Evolutionary conservation across 2,888 invertebrate species (phyloP).

Genomic region (Mechanitis messenoides): DNA sequence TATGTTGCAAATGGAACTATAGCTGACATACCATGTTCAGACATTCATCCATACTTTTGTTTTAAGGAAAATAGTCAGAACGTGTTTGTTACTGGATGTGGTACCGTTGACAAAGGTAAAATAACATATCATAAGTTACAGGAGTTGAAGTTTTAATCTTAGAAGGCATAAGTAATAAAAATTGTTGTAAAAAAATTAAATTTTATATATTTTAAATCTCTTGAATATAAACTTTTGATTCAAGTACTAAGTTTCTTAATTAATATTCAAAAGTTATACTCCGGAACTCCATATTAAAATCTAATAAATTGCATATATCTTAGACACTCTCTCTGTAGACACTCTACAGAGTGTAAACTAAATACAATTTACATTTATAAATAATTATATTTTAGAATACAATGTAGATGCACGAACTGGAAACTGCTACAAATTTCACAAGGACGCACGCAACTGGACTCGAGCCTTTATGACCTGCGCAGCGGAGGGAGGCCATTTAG

Average conservation of each 20-base stretch:
- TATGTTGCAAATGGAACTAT: conserved; percentile 33
- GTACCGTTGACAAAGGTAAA: conserved; percentile 36
- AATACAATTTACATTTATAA: too few species aligned
- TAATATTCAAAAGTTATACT: too few species aligned
- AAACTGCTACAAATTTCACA: conserved; percentile 36
- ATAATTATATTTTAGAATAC: conserved; percentile 20
- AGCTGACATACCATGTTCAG: conserved; percentile 34
- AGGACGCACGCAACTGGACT: conserved; percentile 30
- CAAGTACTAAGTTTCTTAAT: too few species aligned
- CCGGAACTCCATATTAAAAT: too few species aligned
- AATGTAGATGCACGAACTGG: conserved; percentile 27
- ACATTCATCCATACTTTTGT: conserved; percentile 36
- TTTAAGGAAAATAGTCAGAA: conserved; percentile 30
- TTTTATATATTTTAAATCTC: too few species aligned
- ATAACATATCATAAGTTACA: too few species aligned
- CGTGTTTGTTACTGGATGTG: conserved; percentile 33
- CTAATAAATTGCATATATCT: too few species aligned
- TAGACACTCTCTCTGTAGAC: too few species aligned
- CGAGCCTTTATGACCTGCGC: conserved; percentile 34
- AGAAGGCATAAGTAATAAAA: not conserved
- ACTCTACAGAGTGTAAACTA: too few species aligned
- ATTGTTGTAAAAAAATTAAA: too few species aligned
- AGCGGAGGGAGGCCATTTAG: conserved; percentile 34
- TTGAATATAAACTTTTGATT: conserved; percentile 11
- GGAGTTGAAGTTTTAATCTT: not conserved